Evolutionary conservation across 2,113 vertebrate genomes (phyloP), one percentile per base, ranked within the genome.

Genomic region (Pristiophorus japonicus): DNA sequence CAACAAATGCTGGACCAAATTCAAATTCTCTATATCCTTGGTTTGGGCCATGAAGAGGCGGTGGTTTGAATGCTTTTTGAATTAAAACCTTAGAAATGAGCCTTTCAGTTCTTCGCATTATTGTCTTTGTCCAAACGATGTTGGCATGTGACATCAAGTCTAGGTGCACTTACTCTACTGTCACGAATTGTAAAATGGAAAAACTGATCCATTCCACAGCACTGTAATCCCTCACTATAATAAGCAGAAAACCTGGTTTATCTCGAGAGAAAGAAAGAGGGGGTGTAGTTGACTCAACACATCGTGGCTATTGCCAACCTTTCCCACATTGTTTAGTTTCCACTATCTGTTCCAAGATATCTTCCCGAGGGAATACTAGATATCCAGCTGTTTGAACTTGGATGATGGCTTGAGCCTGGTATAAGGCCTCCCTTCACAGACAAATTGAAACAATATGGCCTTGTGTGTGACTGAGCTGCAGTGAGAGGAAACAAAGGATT

Each of bases 361-460:
- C 7, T 63, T 65, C 88, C 97, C 0, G 7, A 96, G 97, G 97
- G 97, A 81, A 96, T 96, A 95, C 90, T 95, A 97, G 97, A 96
- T 96, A 95, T 96, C 96, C 94, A 97, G 96, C 97, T 98, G 98
- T 97, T 97, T 96, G 88, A 96, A 96, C 97, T 97, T 97, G 97
- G 18, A 2, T 38, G 95, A 18, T 96, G 75, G 95, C 95, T 97
- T 96, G 96, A 95, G 65, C 20, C 90, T 96, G 96, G 97, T 91
- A 96, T 96, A 96, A 11, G 97, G 97, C 96, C 96, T 96, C 97
- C 96, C 96, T 96, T 95, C 51, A 34, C 1, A 27, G 96, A 96
- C 97, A 97, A 97, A 97, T 96, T 67, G 97, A 96, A 98, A 98
- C 97, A 98, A 97, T 96, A 96, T 97, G 97, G 96, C 96, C 30